Conservation (phyloP, 2,797 vertebrate species). For the Argyrosomus regius region DNA sequence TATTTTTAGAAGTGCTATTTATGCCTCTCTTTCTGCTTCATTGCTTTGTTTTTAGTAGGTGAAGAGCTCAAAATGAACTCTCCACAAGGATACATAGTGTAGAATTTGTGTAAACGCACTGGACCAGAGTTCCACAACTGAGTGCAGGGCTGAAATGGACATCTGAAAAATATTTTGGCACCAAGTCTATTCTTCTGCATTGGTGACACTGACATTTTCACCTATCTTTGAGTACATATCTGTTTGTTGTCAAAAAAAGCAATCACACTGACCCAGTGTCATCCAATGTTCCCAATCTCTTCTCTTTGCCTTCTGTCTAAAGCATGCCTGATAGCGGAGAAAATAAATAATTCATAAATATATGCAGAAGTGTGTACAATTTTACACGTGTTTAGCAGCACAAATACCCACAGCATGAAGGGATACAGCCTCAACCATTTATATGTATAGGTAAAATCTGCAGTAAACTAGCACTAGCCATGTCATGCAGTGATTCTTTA, state of each 20-base stretch:
- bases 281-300: slow-evolving; percentile 43
- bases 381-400: slow-evolving; percentile 23
- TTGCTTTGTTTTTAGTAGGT: slow-evolving; percentile 48
- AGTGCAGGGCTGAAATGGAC: slow-evolving; percentile 37
- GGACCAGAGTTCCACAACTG: slow-evolving; percentile 29
- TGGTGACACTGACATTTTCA: slow-evolving; percentile 17
- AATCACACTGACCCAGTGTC: slow-evolving; percentile 30
- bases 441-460: slow-evolving; percentile 11
- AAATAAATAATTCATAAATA: slow-evolving; percentile 72
- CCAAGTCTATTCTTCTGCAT: not conserved
- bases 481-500: slow-evolving; percentile 26
- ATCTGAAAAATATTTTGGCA: slow-evolving; percentile 39
- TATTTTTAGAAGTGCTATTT: slow-evolving; percentile 68
- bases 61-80: slow-evolving; percentile 50
- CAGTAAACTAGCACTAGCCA: slow-evolving; percentile 25
- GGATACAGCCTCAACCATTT: slow-evolving; percentile 28
- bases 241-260: slow-evolving; percentile 14
- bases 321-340: slow-evolving; percentile 30
- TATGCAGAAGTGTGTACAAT: slow-evolving; percentile 21
- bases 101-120: slow-evolving; percentile 52
- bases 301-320: slow-evolving; percentile 50
- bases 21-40: slow-evolving; percentile 56
- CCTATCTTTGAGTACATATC: not conserved
- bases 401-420: slow-evolving; percentile 26
- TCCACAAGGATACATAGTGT: slow-evolving; percentile 40